Evolutionary conservation across 2,797 vertebrate species (phyloP).

Genomic region (Loris lydekkerianus): DNA sequence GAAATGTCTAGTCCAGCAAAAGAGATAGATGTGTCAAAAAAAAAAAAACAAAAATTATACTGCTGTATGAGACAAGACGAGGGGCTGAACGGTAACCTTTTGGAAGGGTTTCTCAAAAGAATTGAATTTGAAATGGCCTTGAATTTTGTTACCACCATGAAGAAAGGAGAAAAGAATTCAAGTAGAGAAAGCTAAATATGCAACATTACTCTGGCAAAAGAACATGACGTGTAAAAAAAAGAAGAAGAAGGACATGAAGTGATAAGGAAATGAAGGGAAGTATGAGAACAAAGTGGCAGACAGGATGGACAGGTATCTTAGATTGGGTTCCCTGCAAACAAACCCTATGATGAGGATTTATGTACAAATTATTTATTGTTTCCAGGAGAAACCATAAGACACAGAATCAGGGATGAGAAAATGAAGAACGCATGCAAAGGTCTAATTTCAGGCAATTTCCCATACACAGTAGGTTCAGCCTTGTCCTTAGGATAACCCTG

Average conservation of each 20-base stretch:
- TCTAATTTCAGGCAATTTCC: not conserved
- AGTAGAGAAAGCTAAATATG: not conserved
- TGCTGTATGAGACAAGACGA: not conserved
- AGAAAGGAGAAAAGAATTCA: not conserved
- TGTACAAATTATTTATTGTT: not conserved
- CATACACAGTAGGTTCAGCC: not conserved
- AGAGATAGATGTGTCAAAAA: not conserved
- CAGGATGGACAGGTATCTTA: not conserved
- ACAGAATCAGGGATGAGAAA: not conserved
- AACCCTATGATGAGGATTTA: not conserved
- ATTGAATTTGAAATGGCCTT: constrained; percentile 2
- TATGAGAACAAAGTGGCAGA: not conserved
- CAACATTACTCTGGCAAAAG: not conserved
- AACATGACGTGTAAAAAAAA: not conserved
- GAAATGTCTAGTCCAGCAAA: not conserved
- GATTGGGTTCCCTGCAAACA: not conserved
- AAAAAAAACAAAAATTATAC: not conserved
- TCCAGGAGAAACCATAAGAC: not conserved
- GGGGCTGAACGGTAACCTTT: not conserved
- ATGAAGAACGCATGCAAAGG: not conserved
- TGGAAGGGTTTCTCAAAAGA: not conserved
- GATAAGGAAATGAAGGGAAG: not conserved
- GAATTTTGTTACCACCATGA: not conserved
- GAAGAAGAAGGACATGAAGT: not conserved
- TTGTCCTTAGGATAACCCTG: not conserved